phyloP scores from a whole-genome alignment of 2,113 vertebrate genomes.

The Myiagra hebetior region DNA sequence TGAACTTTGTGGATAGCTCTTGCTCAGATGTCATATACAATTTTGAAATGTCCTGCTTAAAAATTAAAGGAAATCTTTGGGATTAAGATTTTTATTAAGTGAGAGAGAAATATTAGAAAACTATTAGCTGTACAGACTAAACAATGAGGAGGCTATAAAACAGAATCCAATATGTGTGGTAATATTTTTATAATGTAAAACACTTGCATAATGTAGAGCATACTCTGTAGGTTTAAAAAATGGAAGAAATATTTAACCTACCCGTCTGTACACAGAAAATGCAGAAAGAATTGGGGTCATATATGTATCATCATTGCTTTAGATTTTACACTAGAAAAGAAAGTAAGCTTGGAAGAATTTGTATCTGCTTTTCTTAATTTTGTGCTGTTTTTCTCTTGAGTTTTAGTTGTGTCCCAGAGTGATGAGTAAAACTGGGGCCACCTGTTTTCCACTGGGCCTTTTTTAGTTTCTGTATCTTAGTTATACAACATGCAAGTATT shows the following conservation, averaged over 20 bases:
- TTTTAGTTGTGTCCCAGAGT: conserved; percentile 28
- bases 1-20: neutral
- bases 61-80: conserved; percentile 32
- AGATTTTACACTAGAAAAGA: neutral
- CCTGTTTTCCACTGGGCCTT: conserved; percentile 60
- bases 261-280: neutral
- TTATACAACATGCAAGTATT: neutral
- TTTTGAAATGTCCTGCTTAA: neutral
- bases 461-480: neutral
- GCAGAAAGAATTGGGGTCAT: neutral
- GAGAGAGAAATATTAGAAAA: conserved; percentile 20
- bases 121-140: conserved; percentile 46
- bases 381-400: conserved; percentile 13
- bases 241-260: neutral
- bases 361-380: conserved; percentile 1
- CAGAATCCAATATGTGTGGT: conserved; percentile 27
- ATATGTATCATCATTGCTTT: neutral
- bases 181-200: conserved; percentile 47
- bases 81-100: conserved; percentile 37
- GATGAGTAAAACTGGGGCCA: conserved; percentile 21
- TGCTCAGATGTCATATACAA: neutral
- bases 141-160: conserved; percentile 15
- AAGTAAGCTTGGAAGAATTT: conserved; percentile 29
- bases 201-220: neutral
- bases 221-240: neutral